Evolutionary conservation across 2,888 invertebrate species (phyloP), one percentile per base, ranked within the genome.

Genomic region (Lasioglossum villosulum): DNA sequence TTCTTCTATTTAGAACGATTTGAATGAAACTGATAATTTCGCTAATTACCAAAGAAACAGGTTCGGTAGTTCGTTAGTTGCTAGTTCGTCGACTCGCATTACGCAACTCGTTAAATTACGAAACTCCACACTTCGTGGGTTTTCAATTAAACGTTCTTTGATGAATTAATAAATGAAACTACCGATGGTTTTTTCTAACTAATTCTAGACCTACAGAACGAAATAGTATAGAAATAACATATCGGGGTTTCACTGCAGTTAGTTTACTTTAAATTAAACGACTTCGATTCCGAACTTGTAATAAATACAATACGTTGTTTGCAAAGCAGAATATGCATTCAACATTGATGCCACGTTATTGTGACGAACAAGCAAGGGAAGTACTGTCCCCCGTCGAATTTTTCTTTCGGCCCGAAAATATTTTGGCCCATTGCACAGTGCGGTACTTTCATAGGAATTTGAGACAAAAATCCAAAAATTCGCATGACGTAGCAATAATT

Each of bases 251-350:
- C 68, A 3, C 34, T 8, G 34, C 37, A 63, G 63, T 63, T 34
- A 34, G 68, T 68, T 68, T 37, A 10, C 10, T 66, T 34, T 4
- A 19, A 34, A 66, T 66, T 63, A 6, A 66, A 34, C 34, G 1
- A 37, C 23, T 37, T 14, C 23, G 70, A 70, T 39, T 68, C 37
- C 4, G 4, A 34, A 10, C 37, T 37, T 12, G 23, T 5, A 68
- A 68, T 37, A 37, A 68, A 68, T 23, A 37, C 37, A 34, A 68
- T 37, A 23, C 63, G 23, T 39, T 70, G 70, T 70, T 70, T 12
- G 70, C 23, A 37, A 70, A 70, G 39, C 70, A 10, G 39, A 70
- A 70, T n/a, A n/a, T 30, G 63, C 63, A 63, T 63, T 63, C 30
- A 70, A 70, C 39, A 70, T 70, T n/a, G 70, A 70, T 39, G 39